phyloP scores from a whole-genome alignment of 2,113 vertebrate species.

The Pelusios castaneus region DNA sequence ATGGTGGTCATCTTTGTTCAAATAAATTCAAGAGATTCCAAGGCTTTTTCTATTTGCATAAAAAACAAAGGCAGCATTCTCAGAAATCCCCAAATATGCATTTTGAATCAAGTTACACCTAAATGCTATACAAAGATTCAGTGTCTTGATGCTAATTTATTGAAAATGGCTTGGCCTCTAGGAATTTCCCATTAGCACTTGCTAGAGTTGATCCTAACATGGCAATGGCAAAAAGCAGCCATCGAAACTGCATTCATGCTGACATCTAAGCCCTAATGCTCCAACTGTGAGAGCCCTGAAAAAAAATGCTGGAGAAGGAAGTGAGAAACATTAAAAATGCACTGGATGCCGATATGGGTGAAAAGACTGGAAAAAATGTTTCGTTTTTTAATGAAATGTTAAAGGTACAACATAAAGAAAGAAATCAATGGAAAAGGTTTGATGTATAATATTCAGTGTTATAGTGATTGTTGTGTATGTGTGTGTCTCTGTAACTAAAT shows the following conservation, averaged over 20 bases:
- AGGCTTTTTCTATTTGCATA: constrained; percentile 65
- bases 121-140: constrained; percentile 64
- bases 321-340: constrained; percentile 36
- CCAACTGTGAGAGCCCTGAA: constrained; percentile 58
- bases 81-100: constrained; percentile 71
- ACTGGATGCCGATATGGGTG: constrained; percentile 15
- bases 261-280: constrained; percentile 58
- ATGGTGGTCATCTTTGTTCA: constrained; percentile 69
- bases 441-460: constrained; percentile 14
- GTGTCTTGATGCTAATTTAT: constrained; percentile 71
- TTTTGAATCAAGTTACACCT: constrained; percentile 75
- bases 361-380: background rate
- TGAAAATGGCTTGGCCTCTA: constrained; percentile 66
- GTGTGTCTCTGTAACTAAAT: constrained; percentile 42
- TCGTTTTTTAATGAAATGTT: background rate
- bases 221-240: constrained; percentile 53
- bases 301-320: constrained; percentile 53
- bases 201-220: constrained; percentile 62
- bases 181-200: constrained; percentile 69
- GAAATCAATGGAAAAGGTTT: background rate
- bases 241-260: constrained; percentile 40
- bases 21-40: constrained; percentile 70
- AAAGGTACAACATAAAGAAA: background rate
- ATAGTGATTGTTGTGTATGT: constrained; percentile 35
- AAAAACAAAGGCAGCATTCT: constrained; percentile 67